These are phyloP conservation scores for Troglohyphantes excavatus DNA, from an alignment of 2,888 invertebrate genomes.

Conservation along the genomic window DNA sequence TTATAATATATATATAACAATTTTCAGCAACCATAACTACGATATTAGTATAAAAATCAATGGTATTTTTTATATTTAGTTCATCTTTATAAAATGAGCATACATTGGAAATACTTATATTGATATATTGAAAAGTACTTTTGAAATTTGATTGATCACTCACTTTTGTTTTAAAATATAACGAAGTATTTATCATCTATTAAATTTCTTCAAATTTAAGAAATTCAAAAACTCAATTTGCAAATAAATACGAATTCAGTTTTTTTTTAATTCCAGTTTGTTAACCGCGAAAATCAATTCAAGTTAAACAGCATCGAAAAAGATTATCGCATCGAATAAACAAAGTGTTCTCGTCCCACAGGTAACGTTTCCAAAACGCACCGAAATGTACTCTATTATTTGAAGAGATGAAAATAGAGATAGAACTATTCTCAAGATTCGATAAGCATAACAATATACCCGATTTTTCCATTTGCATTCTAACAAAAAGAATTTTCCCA, in stretches of 20 bases:
- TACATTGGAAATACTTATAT: too few species aligned
- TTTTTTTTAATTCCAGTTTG: too few species aligned
- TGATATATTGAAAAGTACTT: too few species aligned
- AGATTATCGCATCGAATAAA: background rate
- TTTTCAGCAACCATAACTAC: too few species aligned
- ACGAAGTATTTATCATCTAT: too few species aligned
- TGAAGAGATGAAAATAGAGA: slow-evolving; percentile 61
- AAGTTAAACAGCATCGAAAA: background rate
- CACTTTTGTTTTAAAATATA: too few species aligned
- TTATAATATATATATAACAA: too few species aligned
- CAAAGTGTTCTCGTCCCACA: background rate
- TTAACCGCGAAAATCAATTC: background rate
- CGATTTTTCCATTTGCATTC: slow-evolving; percentile 71
- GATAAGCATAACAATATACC: slow-evolving; percentile 68
- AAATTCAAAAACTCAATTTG: background rate
- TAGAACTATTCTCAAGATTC: slow-evolving; percentile 52
- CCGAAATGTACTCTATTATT: slow-evolving; percentile 47
- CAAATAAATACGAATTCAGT: background rate
- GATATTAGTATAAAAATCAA: too few species aligned
- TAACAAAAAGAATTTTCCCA: slow-evolving; percentile 56
- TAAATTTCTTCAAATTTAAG: background rate
- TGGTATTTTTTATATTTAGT: too few species aligned
- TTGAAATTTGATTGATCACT: too few species aligned
- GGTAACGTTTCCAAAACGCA: slow-evolving; percentile 16
- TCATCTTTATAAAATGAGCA: too few species aligned